These are phyloP conservation scores for Platalea minor DNA, from an alignment of 2,797 vertebrate species.

Conservation along the genomic window DNA sequence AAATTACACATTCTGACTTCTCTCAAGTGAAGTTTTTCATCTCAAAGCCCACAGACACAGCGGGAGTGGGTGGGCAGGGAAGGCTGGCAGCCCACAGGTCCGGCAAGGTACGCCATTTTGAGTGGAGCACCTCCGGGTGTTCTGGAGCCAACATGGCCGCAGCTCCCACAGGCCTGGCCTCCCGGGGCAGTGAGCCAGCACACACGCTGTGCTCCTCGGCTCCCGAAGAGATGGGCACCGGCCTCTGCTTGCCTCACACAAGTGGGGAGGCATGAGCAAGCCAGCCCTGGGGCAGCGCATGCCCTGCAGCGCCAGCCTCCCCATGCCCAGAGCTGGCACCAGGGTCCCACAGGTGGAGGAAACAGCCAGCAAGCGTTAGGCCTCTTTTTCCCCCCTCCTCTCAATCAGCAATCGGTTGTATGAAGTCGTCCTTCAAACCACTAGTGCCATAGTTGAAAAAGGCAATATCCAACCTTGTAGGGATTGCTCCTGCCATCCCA, in stretches of 20 bases:
- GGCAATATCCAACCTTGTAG: neutral
- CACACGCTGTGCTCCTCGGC: neutral
- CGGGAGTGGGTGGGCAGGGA: neutral
- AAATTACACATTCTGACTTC: neutral
- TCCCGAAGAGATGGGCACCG: neutral
- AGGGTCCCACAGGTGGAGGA: neutral
- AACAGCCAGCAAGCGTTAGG: neutral
- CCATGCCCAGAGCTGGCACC: too few relatives aligned
- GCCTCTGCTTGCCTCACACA: neutral
- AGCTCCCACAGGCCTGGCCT: neutral
- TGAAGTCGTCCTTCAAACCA: neutral
- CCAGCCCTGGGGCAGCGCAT: accelerated
- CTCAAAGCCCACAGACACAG: neutral
- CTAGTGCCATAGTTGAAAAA: neutral
- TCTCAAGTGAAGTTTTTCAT: neutral
- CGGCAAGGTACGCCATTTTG: neutral
- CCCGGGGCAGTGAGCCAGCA: neutral
- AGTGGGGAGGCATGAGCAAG: neutral
- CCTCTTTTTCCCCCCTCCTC: neutral
- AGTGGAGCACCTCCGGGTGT: neutral
- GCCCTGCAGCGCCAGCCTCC: neutral
- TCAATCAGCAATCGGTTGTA: accelerated
- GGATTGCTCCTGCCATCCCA: neutral
- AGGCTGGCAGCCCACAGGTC: neutral
- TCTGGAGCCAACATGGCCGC: neutral